Conservation (phyloP, 2,113 vertebrate genomes). For the Coptodon bakossiorum region DNA sequence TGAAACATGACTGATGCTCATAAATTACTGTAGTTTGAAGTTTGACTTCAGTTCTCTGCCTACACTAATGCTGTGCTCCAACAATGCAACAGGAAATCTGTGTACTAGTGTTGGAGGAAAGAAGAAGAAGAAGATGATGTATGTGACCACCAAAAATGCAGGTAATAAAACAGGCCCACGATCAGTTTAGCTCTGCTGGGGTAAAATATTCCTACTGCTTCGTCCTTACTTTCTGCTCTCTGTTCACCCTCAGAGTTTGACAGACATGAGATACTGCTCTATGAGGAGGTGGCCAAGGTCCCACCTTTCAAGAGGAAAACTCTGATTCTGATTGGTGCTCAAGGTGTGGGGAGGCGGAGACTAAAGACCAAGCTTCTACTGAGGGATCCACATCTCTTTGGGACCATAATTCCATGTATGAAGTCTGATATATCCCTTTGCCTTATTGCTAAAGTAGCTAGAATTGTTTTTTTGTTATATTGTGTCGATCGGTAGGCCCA, state of each 20-base stretch:
- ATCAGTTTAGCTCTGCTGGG: background rate
- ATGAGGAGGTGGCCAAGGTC: conserved; percentile 92
- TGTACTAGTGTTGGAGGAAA: conserved; percentile 87
- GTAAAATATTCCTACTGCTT: background rate
- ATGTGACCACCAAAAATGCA: conserved; percentile 94
- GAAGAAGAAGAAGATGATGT: conserved; percentile 99
- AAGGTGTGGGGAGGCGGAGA: conserved; percentile 90
- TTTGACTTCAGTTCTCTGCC: background rate
- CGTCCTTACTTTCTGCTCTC: background rate
- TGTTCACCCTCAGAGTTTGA: conserved; percentile 81
- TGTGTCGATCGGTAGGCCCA: background rate
- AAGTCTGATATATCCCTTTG: background rate
- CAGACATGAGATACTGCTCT: conserved; percentile 90
- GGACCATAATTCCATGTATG: conserved; percentile 90
- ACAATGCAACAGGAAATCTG: conserved; percentile 76
- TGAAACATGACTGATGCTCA: background rate
- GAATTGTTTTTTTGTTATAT: background rate
- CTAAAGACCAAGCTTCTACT: conserved; percentile 92
- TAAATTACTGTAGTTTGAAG: background rate
- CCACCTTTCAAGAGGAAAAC: conserved; percentile 94
- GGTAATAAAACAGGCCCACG: conserved; percentile 60
- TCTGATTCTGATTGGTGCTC: conserved; percentile 89
- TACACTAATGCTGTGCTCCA: background rate
- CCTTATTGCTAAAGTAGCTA: background rate
- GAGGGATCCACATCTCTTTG: conserved; percentile 83